Conservation (phyloP, 2,888 invertebrate genomes). For the Drosophila merina region DNA sequence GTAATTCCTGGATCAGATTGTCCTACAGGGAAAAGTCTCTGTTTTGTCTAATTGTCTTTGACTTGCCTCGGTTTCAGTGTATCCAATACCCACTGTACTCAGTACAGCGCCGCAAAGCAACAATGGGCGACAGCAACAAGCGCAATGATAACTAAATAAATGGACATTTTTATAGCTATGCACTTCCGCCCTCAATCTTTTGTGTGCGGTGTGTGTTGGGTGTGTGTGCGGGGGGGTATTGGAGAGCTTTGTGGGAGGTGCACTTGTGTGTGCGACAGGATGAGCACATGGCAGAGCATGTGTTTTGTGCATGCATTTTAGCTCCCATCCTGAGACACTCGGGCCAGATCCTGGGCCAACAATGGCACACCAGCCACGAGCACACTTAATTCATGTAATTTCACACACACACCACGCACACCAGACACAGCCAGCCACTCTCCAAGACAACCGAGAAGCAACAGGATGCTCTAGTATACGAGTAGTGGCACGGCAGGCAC, state of each 20-base stretch:
- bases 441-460: constrained; percentile 62
- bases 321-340: constrained; percentile 39
- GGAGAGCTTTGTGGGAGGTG: constrained; percentile 13
- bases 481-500: constrained; percentile 4
- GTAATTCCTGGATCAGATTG: not conserved
- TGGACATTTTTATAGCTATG: constrained; percentile 80
- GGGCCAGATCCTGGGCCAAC: constrained; percentile 47
- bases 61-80: constrained; percentile 2
- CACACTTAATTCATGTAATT: constrained; percentile 80
- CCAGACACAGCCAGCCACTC: not conserved
- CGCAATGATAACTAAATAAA: constrained; percentile 78
- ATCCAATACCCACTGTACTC: constrained; percentile 9
- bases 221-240: constrained; percentile 36
- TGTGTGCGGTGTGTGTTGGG: constrained; percentile 43
- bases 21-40: not conserved
- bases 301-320: constrained; percentile 63
- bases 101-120: constrained; percentile 25
- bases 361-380: constrained; percentile 46
- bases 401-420: constrained; percentile 51
- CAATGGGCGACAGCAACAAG: constrained; percentile 65
- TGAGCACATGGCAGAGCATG: constrained; percentile 73
- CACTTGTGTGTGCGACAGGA: constrained; percentile 57
- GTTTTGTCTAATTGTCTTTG: not conserved
- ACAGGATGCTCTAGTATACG: constrained; percentile 69
- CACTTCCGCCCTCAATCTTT: constrained; percentile 79